Evolutionary conservation across 2,113 vertebrate genomes (phyloP).

Genomic region (Platysteira castanea): DNA sequence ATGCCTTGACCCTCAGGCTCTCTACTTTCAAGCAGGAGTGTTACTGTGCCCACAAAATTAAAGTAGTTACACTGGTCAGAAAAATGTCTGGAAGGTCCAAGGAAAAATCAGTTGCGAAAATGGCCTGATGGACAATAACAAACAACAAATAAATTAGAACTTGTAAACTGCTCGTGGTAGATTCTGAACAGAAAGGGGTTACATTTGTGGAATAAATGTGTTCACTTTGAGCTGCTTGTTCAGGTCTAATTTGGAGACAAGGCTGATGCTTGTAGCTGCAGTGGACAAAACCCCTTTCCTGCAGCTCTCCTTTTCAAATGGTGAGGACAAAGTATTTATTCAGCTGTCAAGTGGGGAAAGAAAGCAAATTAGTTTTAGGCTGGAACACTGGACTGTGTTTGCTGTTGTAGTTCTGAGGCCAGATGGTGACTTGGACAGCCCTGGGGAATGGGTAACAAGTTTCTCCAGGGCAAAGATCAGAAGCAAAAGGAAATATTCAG

Average conservation of each 20-base stretch:
- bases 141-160: constrained; percentile 15
- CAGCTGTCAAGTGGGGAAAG: constrained; percentile 63
- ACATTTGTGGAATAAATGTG: constrained; percentile 25
- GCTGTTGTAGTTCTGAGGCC: constrained; percentile 18
- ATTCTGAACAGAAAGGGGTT: constrained; percentile 19
- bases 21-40: neutral
- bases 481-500: constrained; percentile 41
- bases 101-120: neutral
- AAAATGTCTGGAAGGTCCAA: neutral
- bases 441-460: neutral
- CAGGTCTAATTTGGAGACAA: constrained; percentile 32
- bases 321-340: constrained; percentile 60
- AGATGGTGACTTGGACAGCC: constrained; percentile 40
- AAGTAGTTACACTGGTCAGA: neutral
- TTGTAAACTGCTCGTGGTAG: neutral
- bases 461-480: constrained; percentile 29
- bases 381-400: constrained; percentile 8
- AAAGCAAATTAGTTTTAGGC: constrained; percentile 62
- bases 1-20: neutral
- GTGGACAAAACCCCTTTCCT: constrained; percentile 4
- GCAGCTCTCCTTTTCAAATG: constrained; percentile 13
- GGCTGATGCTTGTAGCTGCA: constrained; percentile 16
- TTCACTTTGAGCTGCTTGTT: constrained; percentile 14
- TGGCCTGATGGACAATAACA: neutral
- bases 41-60: neutral